Percentiles rank a stretch among this genome's conserved stretches.
Evolutionary conservation across 1,140 invertebrate species (phyloP).

Genomic region (Drosophila baimaii): DNA sequence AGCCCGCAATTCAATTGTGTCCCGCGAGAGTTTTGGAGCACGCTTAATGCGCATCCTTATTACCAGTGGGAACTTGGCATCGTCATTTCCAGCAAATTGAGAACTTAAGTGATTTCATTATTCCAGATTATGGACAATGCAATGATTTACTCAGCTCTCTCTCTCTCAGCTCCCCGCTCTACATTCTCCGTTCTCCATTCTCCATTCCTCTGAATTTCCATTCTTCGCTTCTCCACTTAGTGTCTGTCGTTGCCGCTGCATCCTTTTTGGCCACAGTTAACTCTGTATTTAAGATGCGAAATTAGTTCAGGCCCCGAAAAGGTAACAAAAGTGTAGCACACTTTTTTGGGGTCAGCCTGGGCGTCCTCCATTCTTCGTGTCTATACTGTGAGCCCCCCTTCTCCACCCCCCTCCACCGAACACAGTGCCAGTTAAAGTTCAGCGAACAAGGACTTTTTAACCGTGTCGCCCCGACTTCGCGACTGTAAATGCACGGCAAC

Average conservation of each 20-base stretch:
- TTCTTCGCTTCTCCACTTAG: not conserved
- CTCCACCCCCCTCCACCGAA: not conserved
- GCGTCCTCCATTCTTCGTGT: constrained; percentile 4
- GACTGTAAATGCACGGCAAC: constrained; percentile 48
- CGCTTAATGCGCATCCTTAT: constrained; percentile 80
- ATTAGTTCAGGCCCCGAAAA: constrained; percentile 48
- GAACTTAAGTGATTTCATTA: constrained; percentile 83
- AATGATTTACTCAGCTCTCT: constrained; percentile 74
- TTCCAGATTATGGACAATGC: constrained; percentile 81
- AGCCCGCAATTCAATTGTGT: constrained; percentile 75
- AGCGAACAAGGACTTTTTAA: constrained; percentile 52
- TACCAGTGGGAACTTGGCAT: constrained; percentile 66
- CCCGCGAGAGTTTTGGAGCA: constrained; percentile 70
- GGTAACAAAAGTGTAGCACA: constrained; percentile 54
- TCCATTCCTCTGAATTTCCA: not conserved
- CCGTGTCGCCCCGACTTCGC: constrained; percentile 55
- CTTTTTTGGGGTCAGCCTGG: constrained; percentile 44
- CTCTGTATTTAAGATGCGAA: constrained; percentile 65
- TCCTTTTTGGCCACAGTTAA: constrained; percentile 35
- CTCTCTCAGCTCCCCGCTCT: constrained; percentile 1
- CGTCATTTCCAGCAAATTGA: constrained; percentile 76
- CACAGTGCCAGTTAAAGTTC: constrained; percentile 44
- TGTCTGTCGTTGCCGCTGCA: not conserved
- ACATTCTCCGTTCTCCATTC: not conserved
- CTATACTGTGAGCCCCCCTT: not conserved